Conservation (phyloP, 2,113 vertebrate species). For the Sinosuthora webbiana region DNA sequence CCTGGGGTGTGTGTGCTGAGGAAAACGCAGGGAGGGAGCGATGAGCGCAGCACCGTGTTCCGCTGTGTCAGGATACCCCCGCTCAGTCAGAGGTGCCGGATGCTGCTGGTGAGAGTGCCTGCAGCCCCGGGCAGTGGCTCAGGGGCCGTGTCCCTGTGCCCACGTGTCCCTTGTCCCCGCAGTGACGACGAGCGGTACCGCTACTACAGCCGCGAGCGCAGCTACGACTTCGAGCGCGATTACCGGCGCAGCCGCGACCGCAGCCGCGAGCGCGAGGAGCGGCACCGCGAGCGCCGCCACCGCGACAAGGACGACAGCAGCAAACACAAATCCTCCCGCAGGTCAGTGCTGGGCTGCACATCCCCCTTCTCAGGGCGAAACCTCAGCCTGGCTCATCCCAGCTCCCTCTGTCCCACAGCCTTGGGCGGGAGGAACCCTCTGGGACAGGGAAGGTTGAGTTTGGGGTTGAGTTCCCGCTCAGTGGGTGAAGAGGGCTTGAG, state of each 20-base stretch:
- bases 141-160: neutral
- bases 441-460: accelerated
- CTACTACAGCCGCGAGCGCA: constrained; percentile 69
- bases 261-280: constrained; percentile 70
- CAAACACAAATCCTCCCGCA: constrained; percentile 74
- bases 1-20: accelerated
- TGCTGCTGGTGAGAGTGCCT: neutral
- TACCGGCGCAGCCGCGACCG: constrained; percentile 65
- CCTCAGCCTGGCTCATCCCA: accelerated
- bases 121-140: neutral
- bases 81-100: accelerated
- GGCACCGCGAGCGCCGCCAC: constrained; percentile 68
- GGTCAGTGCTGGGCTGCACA: neutral
- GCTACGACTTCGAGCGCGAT: constrained; percentile 71
- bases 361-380: accelerated
- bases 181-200: constrained; percentile 68
- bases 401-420: neutral
- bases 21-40: neutral
- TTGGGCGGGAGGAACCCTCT: neutral
- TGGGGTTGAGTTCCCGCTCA: accelerated
- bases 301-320: constrained; percentile 71
- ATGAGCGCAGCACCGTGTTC: neutral
- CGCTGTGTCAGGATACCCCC: accelerated
- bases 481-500: neutral
- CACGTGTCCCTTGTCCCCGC: neutral